These are phyloP conservation scores for cat (Felis catus) DNA, from an alignment of 2,113 vertebrate genomes.

Conservation along the genomic window F.catus_Fca126_mat1.0 CM031423.1:78556001-78556500, in stretches of 20 bases:
- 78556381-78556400: neutral
- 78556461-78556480: neutral
- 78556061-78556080: neutral
- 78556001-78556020: neutral
- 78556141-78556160: neutral
- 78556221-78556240: neutral
- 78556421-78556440: neutral
- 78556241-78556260: neutral
- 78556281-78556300: neutral
- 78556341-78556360: neutral
- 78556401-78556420: neutral
- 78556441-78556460: neutral
- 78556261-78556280: neutral
- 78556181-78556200: neutral
- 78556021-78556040: neutral
- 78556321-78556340: neutral
- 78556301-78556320: neutral
- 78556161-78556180: neutral
- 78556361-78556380: neutral
- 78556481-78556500: neutral
- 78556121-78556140: neutral
- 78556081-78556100: too few species aligned
- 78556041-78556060: neutral
- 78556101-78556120: neutral
- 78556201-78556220: neutral